phyloP scores from a whole-genome alignment of 2,888 invertebrate species.

The Pecten maximus region DNA sequence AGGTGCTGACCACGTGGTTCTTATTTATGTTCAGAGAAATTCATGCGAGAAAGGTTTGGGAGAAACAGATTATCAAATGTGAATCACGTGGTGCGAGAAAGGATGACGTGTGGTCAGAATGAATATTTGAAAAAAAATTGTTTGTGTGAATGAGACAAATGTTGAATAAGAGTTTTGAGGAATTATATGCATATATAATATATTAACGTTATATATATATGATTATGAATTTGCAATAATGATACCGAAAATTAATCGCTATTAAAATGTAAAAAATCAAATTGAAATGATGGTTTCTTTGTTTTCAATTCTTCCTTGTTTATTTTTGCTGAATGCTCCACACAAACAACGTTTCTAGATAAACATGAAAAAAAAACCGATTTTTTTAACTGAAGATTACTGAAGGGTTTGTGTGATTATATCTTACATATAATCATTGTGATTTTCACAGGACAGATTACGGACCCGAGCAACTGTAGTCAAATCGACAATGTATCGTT shows the following conservation, averaged over 20 bases:
- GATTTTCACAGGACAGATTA: neutral
- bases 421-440: neutral
- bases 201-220: neutral
- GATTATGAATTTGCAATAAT: neutral
- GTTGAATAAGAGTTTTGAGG: neutral
- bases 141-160: neutral
- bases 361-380: neutral
- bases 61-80: neutral
- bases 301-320: neutral
- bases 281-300: neutral
- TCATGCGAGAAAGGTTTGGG: neutral
- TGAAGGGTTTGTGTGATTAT: neutral
- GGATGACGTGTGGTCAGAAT: too few relatives aligned
- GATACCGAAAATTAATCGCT: neutral
- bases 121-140: neutral
- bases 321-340: neutral
- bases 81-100: neutral
- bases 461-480: neutral
- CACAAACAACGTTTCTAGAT: neutral
- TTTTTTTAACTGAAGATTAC: conserved; percentile 6
- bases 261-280: neutral
- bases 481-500: conserved; percentile 15
- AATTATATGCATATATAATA: neutral
- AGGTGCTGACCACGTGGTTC: neutral
- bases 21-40: neutral